These are phyloP conservation scores for Pammene aurita DNA, from an alignment of 2,888 invertebrate species.

Conservation along the genomic window DNA sequence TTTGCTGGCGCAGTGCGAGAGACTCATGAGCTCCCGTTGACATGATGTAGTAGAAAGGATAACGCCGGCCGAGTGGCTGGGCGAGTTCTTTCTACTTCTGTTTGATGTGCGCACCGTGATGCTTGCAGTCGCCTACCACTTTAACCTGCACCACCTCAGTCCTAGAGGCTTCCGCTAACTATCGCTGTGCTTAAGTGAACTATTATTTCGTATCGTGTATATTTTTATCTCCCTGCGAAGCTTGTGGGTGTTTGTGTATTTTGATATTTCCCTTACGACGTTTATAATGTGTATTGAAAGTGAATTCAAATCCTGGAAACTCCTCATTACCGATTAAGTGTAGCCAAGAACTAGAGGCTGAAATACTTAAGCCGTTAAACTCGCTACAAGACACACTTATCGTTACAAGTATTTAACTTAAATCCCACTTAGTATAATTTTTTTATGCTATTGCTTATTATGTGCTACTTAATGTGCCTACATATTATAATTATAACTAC, in stretches of 20 bases:
- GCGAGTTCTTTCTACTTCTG: constrained; percentile 75
- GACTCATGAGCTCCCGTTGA: constrained; percentile 73
- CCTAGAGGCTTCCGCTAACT: constrained; percentile 67
- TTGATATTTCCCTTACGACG: constrained; percentile 22
- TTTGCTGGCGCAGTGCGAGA: constrained; percentile 71
- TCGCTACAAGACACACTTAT: constrained; percentile 9
- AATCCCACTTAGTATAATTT: constrained; percentile 18
- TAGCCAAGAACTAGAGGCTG: constrained; percentile 13
- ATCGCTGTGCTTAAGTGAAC: constrained; percentile 51
- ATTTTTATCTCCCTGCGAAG: constrained; percentile 12
- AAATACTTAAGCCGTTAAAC: background rate
- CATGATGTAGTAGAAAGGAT: constrained; percentile 76
- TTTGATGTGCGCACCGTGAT: constrained; percentile 73
- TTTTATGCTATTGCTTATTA: constrained; percentile 9
- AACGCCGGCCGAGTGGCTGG: constrained; percentile 56
- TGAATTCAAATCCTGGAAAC: constrained; percentile 13
- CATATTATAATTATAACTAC: background rate
- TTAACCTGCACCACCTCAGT: constrained; percentile 71
- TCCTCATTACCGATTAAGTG: constrained; percentile 14
- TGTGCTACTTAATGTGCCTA: constrained; percentile 3
- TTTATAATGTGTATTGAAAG: constrained; percentile 15
- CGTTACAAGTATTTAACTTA: constrained; percentile 6
- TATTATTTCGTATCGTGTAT: constrained; percentile 45
- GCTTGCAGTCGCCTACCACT: constrained; percentile 69
- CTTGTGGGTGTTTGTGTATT: constrained; percentile 19